These are phyloP conservation scores for Jacana jacana DNA, from an alignment of 2,113 vertebrate genomes.

Conservation along the genomic window DNA sequence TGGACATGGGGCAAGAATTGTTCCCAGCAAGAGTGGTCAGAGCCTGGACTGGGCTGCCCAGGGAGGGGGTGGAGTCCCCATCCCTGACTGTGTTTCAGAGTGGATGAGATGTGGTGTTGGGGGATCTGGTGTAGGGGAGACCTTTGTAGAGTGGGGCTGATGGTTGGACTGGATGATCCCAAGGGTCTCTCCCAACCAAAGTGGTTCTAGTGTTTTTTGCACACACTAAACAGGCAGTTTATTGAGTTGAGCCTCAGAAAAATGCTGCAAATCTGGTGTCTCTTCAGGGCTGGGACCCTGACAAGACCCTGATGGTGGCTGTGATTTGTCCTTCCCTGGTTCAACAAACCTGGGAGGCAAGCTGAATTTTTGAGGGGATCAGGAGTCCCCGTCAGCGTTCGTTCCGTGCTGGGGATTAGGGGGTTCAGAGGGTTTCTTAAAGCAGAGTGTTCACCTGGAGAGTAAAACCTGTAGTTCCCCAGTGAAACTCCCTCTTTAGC, in stretches of 20 bases:
- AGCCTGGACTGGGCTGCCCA: too few species aligned
- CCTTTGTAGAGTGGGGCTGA: too few species aligned
- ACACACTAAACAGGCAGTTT: rapidly evolving
- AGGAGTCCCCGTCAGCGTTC: not conserved
- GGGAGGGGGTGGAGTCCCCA: too few species aligned
- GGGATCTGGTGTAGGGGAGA: too few species aligned
- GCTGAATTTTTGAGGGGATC: not conserved
- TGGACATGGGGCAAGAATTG: too few species aligned
- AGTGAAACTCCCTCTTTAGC: not conserved
- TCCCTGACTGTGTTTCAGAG: too few species aligned
- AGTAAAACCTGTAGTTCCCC: not conserved
- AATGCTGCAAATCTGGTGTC: not conserved
- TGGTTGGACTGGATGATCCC: too few species aligned
- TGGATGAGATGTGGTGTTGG: too few species aligned
- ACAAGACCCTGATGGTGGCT: too few species aligned
- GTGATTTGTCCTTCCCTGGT: not conserved
- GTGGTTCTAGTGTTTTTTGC: too few species aligned
- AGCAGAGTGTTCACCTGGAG: not conserved
- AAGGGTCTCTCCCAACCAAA: too few species aligned
- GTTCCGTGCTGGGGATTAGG: not conserved
- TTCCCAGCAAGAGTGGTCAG: too few species aligned
- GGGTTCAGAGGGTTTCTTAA: not conserved
- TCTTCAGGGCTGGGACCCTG: not conserved
- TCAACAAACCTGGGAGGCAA: not conserved
- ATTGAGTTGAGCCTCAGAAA: not conserved